phyloP scores from a whole-genome alignment of 2,113 vertebrate genomes.

The Choloepus hoffmanni region DNA sequence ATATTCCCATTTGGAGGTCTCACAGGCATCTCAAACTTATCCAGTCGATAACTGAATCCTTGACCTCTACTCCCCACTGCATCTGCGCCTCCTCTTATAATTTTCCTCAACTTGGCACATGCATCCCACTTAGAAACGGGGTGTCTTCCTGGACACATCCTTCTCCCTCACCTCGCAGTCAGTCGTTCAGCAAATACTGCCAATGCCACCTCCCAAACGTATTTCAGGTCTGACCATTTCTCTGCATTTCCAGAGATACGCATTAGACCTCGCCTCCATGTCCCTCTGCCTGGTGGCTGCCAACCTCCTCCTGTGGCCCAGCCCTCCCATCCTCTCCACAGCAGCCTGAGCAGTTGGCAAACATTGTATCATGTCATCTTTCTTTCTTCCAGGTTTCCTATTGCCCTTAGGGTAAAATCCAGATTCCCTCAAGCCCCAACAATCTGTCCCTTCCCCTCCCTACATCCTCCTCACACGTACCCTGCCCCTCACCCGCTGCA shows the following conservation, averaged over 20 bases:
- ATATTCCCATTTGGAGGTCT: neutral
- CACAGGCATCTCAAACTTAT: accelerated
- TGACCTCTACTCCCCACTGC: accelerated
- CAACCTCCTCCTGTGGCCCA: neutral
- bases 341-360: neutral
- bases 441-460: neutral
- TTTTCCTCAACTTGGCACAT: neutral
- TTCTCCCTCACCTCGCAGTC: neutral
- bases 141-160: neutral
- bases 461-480: too few relatives aligned
- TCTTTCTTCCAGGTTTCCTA: neutral
- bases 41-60: neutral
- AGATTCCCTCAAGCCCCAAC: accelerated
- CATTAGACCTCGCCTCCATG: neutral
- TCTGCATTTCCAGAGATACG: neutral
- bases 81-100: too few relatives aligned
- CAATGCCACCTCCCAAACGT: neutral
- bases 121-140: neutral
- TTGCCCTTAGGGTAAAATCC: neutral
- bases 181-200: neutral
- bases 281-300: neutral
- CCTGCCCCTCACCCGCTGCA: neutral
- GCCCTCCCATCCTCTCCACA: too few relatives aligned
- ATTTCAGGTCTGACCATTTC: neutral
- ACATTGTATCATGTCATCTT: neutral